These are phyloP conservation scores for Corythaixoides concolor DNA, from an alignment of 2,113 vertebrate genomes.

Conservation along the genomic window DNA sequence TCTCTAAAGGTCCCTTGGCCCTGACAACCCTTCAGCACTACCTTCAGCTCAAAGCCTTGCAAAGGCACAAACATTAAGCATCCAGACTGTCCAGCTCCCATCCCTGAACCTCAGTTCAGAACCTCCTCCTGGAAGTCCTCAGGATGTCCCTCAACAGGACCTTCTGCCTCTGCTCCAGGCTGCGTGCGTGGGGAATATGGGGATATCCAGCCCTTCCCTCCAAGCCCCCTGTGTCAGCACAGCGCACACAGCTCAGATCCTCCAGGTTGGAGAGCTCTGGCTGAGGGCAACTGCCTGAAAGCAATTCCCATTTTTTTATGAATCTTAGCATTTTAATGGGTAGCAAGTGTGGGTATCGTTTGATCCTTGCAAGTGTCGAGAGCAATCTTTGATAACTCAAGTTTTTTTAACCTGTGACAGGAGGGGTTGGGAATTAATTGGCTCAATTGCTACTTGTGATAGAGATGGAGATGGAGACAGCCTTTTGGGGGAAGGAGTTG, in stretches of 20 bases:
- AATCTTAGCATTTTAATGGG: neutral
- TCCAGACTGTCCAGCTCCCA: accelerated
- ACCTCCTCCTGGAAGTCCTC: no score
- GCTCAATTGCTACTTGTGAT: neutral
- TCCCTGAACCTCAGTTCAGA: neutral
- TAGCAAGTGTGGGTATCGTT: neutral
- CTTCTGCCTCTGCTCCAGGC: neutral
- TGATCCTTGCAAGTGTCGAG: neutral
- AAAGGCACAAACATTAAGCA: accelerated
- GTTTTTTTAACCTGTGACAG: neutral
- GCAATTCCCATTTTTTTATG: neutral
- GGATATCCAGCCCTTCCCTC: neutral
- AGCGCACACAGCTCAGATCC: neutral
- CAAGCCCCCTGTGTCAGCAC: accelerated
- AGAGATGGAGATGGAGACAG: neutral
- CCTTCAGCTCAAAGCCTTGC: neutral
- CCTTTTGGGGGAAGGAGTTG: neutral
- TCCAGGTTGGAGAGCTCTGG: neutral
- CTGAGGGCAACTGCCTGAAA: neutral
- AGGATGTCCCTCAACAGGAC: neutral
- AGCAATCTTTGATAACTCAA: neutral
- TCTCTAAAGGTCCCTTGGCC: neutral
- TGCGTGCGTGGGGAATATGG: accelerated
- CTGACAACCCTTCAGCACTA: neutral
- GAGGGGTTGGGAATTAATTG: neutral